Conservation (phyloP, 2,113 vertebrate species). For the Varanus salvator region DNA sequence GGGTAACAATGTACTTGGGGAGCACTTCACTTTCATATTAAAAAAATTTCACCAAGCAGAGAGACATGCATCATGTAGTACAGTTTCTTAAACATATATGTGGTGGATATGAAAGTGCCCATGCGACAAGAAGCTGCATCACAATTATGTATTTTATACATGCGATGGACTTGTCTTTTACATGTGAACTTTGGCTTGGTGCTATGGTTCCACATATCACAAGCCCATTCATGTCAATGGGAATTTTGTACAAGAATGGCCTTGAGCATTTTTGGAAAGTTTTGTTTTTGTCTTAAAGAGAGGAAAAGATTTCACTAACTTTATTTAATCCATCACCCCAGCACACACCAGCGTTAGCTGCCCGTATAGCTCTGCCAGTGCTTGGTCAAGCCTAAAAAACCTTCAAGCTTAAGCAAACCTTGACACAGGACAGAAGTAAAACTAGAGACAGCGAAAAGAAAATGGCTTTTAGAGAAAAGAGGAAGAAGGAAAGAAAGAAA, state of each 20-base stretch:
- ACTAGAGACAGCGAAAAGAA: slow-evolving; percentile 57
- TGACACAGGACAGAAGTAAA: slow-evolving; percentile 60
- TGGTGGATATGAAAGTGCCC: slow-evolving; percentile 15
- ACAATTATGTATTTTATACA: slow-evolving; percentile 41
- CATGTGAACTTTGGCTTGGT: slow-evolving; percentile 61
- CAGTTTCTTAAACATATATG: slow-evolving; percentile 21
- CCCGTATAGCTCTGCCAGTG: slow-evolving; percentile 66
- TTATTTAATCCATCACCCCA: slow-evolving; percentile 70
- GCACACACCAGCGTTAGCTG: slow-evolving; percentile 62
- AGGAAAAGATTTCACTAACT: slow-evolving; percentile 65
- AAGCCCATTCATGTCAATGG: slow-evolving; percentile 64
- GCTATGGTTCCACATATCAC: slow-evolving; percentile 52
- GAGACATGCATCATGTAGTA: not conserved
- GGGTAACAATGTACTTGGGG: not conserved
- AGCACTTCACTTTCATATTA: not conserved
- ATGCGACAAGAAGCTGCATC: slow-evolving; percentile 37
- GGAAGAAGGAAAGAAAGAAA: slow-evolving; percentile 20
- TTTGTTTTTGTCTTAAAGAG: not conserved
- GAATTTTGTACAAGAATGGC: slow-evolving; percentile 52
- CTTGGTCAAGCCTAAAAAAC: slow-evolving; percentile 71
- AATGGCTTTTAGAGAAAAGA: slow-evolving; percentile 38
- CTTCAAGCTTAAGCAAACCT: slow-evolving; percentile 70
- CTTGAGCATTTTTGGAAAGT: slow-evolving; percentile 60
- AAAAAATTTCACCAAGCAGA: slow-evolving; percentile 7
- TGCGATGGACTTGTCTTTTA: slow-evolving; percentile 56